Evolutionary conservation across 2,113 vertebrate genomes (phyloP), one percentile per base, ranked within the genome.

Genomic region (Lamprologus callipterus): DNA sequence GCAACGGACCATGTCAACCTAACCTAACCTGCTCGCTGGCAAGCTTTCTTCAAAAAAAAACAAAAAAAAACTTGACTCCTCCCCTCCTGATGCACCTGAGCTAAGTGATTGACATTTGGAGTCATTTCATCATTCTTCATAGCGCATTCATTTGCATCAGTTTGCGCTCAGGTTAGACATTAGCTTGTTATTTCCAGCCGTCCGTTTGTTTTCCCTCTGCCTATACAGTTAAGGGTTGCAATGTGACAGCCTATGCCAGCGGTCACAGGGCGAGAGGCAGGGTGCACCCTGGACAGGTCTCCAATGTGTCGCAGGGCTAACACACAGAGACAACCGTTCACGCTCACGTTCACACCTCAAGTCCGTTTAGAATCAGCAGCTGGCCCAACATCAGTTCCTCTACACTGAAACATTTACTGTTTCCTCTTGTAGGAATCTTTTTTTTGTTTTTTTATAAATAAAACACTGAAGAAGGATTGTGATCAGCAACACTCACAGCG

Each of bases 1-100:
- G 63, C 9, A 68, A 40, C 0, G 0, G n/a, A 68, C 35, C 2
- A 2, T 1, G 35, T 23, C 19, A 14, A 70, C 12, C 19, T 42
- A n/a, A 65, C 10, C 17, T 21, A 63, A 63, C 9, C 63, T 68
- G 65, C 2, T 45, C 4, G 1, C 37, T 45, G 68, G 21, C 8
- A 45, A 16, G 13, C 13, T 73, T 45, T 26, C 19, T 23, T 73
- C 3, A 6, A 31, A 31, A 55, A 23, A 53, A 21, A 5, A n/a
- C n/a, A n/a, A n/a, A n/a, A 23, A 23, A 23, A 17, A 33, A 12
- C 10, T 8, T 17, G 40, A 28, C 40, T 28, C 23, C 14, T 75
- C 40, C 40, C 8, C 40, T 75, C 68, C 68, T 47, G 23, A 47
- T 19, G 40, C 8, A 17, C 40, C 21, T 28, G 1, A 73, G 6